phyloP scores from a whole-genome alignment of 2,888 invertebrate genomes.

The Lithosia quadra region DNA sequence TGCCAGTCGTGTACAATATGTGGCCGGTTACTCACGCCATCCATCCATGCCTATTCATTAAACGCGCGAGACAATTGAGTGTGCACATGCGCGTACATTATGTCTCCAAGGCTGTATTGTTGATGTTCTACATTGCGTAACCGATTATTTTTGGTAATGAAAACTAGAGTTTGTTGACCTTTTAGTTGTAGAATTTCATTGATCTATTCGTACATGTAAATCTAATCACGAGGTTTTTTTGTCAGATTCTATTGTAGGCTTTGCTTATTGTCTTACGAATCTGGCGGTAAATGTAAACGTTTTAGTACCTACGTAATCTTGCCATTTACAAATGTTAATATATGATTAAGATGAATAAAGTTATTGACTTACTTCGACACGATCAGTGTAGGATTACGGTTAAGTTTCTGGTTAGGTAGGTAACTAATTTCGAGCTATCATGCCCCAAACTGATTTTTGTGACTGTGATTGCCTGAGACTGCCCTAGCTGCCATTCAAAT shows the following conservation, averaged over 20 bases:
- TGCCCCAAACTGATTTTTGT: too few species aligned
- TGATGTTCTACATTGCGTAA: slow-evolving; percentile 68
- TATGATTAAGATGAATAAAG: background rate
- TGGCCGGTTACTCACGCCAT: slow-evolving; percentile 48
- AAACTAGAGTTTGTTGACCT: slow-evolving; percentile 68
- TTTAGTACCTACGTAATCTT: background rate
- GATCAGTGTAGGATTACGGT: background rate
- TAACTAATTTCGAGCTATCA: too few species aligned
- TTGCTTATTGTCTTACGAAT: background rate
- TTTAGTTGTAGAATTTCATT: slow-evolving; percentile 6
- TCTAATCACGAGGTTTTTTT: background rate
- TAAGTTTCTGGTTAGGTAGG: too few species aligned
- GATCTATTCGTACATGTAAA: background rate
- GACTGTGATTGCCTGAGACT: too few species aligned
- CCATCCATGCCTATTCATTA: slow-evolving; percentile 61
- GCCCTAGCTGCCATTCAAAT: background rate
- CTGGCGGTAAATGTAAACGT: background rate
- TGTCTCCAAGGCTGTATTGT: slow-evolving; percentile 75
- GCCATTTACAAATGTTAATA: background rate
- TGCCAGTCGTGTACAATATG: slow-evolving; percentile 54
- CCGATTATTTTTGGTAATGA: slow-evolving; percentile 64
- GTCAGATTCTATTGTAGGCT: background rate
- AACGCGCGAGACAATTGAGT: slow-evolving; percentile 63
- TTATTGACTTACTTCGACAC: background rate
- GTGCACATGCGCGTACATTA: slow-evolving; percentile 57